phyloP scores from a whole-genome alignment of 2,888 invertebrate species.

The Drosophila ezoana region DNA sequence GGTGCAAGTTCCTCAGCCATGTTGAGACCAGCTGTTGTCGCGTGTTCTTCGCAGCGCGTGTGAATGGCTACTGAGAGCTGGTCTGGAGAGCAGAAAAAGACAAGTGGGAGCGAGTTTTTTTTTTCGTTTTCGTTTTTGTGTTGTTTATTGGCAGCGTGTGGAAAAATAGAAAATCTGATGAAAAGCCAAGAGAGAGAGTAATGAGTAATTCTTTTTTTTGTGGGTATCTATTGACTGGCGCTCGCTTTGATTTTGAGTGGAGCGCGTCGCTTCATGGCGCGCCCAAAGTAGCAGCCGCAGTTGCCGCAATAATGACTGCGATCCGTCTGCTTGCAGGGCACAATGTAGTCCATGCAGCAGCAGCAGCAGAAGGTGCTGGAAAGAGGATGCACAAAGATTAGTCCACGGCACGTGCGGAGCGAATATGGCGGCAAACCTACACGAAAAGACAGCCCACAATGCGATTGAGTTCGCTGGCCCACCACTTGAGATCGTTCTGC shows the following conservation, averaged over 20 bases:
- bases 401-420: no score
- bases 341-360: conserved; percentile 76
- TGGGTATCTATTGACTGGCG: conserved; percentile 4
- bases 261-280: conserved; percentile 77
- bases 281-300: conserved; percentile 84
- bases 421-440: conserved; percentile 61
- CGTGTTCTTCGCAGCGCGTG: conserved; percentile 34
- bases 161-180: conserved; percentile 12
- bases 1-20: conserved; percentile 64
- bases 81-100: conserved; percentile 26
- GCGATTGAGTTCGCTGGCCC: conserved; percentile 80
- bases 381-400: not conserved
- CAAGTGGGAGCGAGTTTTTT: conserved; percentile 1
- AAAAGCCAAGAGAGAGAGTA: not conserved
- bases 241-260: conserved; percentile 62
- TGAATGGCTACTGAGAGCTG: conserved; percentile 45
- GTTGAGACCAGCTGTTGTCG: conserved; percentile 10
- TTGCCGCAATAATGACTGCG: conserved; percentile 84
- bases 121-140: not conserved
- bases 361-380: conserved; percentile 79
- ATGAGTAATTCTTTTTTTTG: not conserved
- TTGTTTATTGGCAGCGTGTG: conserved; percentile 27
- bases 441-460: conserved; percentile 82
- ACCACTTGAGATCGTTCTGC: conserved; percentile 82
- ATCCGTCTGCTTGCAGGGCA: conserved; percentile 82